Conservation (phyloP, 2,113 vertebrate genomes). For the Stigmatopora nigra region DNA sequence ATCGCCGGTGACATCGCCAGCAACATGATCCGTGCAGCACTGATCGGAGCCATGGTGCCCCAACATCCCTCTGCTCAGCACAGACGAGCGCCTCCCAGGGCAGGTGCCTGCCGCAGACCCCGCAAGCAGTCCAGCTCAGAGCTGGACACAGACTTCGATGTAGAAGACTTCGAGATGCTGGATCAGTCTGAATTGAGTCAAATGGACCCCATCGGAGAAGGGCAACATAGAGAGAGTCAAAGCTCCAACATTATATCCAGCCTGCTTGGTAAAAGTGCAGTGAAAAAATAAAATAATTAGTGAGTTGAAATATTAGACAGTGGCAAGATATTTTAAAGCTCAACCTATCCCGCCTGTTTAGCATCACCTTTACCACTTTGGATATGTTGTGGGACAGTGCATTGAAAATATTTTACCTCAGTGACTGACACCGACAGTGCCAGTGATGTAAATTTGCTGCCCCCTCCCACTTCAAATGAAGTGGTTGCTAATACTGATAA, state of each 20-base stretch:
- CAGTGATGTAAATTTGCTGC: no score
- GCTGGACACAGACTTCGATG: slow-evolving; percentile 89
- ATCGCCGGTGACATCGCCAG: slow-evolving; percentile 81
- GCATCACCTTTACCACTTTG: slow-evolving; percentile 70
- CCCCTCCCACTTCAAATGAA: no score
- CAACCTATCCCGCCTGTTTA: neutral
- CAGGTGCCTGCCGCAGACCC: slow-evolving; percentile 52
- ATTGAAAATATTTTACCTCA: neutral
- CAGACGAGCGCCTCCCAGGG: slow-evolving; percentile 56
- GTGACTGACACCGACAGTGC: no score
- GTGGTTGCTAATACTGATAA: no score
- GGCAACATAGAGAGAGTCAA: slow-evolving; percentile 56
- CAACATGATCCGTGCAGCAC: slow-evolving; percentile 86
- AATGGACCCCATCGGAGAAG: slow-evolving; percentile 80
- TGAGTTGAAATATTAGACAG: neutral
- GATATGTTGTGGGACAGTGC: slow-evolving; percentile 25
- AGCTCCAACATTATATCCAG: slow-evolving; percentile 71
- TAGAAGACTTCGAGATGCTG: slow-evolving; percentile 96
- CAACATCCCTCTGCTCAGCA: slow-evolving; percentile 56
- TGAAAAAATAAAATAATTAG: slow-evolving; percentile 18
- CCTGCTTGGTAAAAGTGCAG: slow-evolving; percentile 71
- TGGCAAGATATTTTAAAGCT: neutral
- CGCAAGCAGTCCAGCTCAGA: slow-evolving; percentile 84
- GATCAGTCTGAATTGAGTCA: slow-evolving; percentile 95
- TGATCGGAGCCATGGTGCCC: slow-evolving; percentile 76